Base-by-base conservation (phyloP, 2,797 vertebrate genomes). In the Echiichthys vipera region DNA sequence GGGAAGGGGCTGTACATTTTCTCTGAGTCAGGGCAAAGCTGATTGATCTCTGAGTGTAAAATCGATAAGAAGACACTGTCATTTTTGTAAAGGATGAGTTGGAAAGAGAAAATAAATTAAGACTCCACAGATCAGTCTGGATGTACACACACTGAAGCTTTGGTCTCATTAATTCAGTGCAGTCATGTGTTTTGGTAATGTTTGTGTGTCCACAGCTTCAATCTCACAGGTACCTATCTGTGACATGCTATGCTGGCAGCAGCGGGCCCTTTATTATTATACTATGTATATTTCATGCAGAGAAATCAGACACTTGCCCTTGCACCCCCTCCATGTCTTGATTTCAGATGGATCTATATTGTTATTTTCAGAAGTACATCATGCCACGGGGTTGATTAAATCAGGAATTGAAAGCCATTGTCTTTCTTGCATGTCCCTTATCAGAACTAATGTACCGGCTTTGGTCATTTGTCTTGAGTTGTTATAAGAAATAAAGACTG, bases 41-140 rank as follows among this genome's bases (percentile, higher is more conserved):
- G 98, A 98, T 98, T 97, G 97, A 99, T 98, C 96, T 98, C 95
- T 94, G 95, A 96, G 95, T 95, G 96, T 97, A 96, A 97, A 97
- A 99, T 99, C 97, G 93, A 99, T 99, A 97, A 96, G 95, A 94
- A 96, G 96, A 96, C 96, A 94, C 96, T 98, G 97, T 98, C 97
- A 98, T 99, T 97, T 99, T 97, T 97, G 96, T 97, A 97, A 98
- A 97, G 95, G 96, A 98, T 98, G 96, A 97, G 95, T 94, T 93
- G 92, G 95, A 95, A 94, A 96, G 96, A 95, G 94, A 95, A 97
- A 97, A 98, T 98, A 97, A 98, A 99, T 97, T 93, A 98, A 96
- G 97, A 97, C 96, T 98, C 96, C 88, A 94, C 94, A 93, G 95
- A 94, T 93, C 84, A 51, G 77, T 59, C 66, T 58, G 94, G 95